A percentile compares a stretch with the other conserved stretches of the same genome.
Conservation (phyloP, 2,113 vertebrate species). For the Catharus fuscescens region DNA sequence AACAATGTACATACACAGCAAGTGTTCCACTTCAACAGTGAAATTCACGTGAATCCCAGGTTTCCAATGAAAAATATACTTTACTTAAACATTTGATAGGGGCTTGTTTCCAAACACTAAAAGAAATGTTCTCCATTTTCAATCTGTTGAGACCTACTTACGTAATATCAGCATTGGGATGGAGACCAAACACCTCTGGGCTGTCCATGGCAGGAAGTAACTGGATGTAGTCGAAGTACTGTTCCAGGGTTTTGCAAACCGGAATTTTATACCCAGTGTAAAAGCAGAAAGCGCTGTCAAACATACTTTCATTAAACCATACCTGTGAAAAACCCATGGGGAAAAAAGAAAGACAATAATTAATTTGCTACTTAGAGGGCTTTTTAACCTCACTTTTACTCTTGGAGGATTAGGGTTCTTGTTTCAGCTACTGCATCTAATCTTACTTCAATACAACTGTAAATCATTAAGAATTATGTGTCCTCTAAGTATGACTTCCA, state of each 20-base stretch:
- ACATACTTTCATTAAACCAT: conserved; percentile 81
- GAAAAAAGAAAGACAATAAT: background rate
- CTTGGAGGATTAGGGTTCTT: background rate
- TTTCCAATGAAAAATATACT: background rate
- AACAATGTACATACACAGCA: background rate
- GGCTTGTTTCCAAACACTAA: background rate
- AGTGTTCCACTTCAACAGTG: background rate
- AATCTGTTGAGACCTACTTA: conserved; percentile 48
- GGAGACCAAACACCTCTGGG: conserved; percentile 82
- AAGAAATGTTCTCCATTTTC: background rate
- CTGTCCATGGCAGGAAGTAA: conserved; percentile 75
- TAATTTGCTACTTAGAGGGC: background rate
- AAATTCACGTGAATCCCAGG: background rate
- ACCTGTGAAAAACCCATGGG: conserved; percentile 60
- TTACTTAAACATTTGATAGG: background rate
- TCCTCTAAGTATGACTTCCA: background rate
- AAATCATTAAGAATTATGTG: background rate
- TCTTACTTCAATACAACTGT: background rate
- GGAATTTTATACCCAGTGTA: conserved; percentile 80
- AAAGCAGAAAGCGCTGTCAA: conserved; percentile 75
- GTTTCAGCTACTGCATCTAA: background rate
- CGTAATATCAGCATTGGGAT: conserved; percentile 81
- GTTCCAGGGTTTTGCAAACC: conserved; percentile 73
- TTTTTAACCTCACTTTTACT: background rate
- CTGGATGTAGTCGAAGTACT: conserved; percentile 80